A percentile compares a stretch with the other conserved stretches of the same genome.
These are phyloP conservation scores for Chrysochloris asiatica DNA, from an alignment of 2,113 vertebrate species.

Conservation along the genomic window DNA sequence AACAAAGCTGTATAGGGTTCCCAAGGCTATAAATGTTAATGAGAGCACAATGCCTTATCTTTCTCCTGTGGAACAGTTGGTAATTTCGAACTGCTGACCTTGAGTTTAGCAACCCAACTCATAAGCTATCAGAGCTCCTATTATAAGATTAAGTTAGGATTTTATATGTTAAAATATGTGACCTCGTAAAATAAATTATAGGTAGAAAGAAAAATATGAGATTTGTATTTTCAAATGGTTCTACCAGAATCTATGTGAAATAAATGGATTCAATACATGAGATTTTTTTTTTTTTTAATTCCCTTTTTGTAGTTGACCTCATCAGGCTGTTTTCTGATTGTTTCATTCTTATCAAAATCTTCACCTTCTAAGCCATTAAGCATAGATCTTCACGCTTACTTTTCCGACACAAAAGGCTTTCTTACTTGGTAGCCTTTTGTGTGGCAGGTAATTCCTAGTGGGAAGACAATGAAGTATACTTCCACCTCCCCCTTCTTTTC, in stretches of 20 bases:
- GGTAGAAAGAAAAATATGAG: not conserved
- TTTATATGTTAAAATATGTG: not conserved
- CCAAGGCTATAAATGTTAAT: no score
- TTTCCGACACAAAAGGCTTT: not conserved
- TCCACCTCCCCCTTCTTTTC: not conserved
- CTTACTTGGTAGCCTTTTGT: not conserved
- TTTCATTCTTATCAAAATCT: not conserved
- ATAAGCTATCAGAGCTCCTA: no score
- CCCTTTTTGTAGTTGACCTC: not conserved
- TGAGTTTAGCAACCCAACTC: no score
- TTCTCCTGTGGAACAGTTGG: no score
- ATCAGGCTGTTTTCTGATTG: not conserved
- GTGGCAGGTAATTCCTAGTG: not conserved
- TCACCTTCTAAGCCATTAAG: not conserved
- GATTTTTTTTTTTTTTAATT: not conserved
- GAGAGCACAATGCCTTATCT: no score
- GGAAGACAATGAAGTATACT: not conserved
- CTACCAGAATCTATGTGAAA: not conserved
- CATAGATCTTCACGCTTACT: not conserved
- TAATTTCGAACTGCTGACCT: no score
- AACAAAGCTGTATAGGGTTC: no score
- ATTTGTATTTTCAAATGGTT: not conserved
- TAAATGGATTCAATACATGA: not conserved
- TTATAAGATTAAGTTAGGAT: not conserved
- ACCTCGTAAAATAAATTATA: not conserved